These are phyloP conservation scores for Galendromus occidentalis DNA, from an alignment of 1,140 invertebrate genomes.

Conservation along the genomic window DNA sequence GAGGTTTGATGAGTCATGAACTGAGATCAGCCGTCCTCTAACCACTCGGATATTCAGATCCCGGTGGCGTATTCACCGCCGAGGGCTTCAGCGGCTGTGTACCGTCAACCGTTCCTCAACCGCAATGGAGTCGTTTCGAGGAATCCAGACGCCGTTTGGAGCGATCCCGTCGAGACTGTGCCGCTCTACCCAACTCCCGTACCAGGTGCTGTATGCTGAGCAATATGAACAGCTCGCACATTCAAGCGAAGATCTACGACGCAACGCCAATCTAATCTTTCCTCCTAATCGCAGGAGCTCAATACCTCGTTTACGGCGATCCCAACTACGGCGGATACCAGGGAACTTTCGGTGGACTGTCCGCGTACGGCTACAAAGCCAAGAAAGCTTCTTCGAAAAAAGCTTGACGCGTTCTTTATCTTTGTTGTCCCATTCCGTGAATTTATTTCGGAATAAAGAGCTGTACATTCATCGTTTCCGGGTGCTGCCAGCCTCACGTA, in stretches of 20 bases:
- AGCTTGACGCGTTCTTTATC: not conserved
- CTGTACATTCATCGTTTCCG: not conserved
- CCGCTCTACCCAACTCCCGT: not conserved
- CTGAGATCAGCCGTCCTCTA: no score
- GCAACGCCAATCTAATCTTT: not conserved
- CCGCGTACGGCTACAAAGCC: not conserved
- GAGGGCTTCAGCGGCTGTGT: not conserved
- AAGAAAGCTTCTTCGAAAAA: not conserved
- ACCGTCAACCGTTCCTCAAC: not conserved
- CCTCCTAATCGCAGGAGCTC: not conserved
- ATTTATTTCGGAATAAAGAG: not conserved
- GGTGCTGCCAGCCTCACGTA: not conserved
- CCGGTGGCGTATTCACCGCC: not conserved
- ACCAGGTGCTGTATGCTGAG: not conserved
- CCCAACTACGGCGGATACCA: not conserved
- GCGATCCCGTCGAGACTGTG: not conserved
- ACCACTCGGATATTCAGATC: not conserved
- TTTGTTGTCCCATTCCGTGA: not conserved
- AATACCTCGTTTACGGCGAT: slow-evolving; percentile 3
- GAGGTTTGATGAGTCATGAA: no score
- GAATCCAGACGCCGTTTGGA: slow-evolving; percentile 3
- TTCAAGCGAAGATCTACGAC: no score
- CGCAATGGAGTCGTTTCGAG: slow-evolving; percentile 1
- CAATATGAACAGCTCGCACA: not conserved
- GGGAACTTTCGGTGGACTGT: not conserved